phyloP scores from a whole-genome alignment of 2,797 vertebrate genomes.

The Centropyge bicolor region DNA sequence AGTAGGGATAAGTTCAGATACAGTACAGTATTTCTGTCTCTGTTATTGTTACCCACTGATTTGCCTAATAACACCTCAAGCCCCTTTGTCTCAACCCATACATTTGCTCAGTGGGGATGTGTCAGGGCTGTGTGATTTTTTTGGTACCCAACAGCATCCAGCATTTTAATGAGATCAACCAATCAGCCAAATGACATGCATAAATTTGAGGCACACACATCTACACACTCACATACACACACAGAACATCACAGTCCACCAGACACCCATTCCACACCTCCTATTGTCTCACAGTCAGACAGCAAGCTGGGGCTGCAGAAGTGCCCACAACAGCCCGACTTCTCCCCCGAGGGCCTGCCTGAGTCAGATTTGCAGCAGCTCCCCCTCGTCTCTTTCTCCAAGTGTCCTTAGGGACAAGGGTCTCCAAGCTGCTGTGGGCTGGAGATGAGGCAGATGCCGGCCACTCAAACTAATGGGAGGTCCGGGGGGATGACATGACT shows the following conservation, averaged over 20 bases:
- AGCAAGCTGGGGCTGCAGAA: conserved; percentile 68
- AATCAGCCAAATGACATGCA: conserved; percentile 68
- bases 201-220: conserved; percentile 45
- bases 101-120: conserved; percentile 38
- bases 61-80: conserved; percentile 30
- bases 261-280: conserved; percentile 61
- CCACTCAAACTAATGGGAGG: conserved; percentile 70
- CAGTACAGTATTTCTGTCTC: conserved; percentile 28
- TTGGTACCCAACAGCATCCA: conserved; percentile 42
- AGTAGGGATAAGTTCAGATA: conserved; percentile 7
- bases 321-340: conserved; percentile 64
- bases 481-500: conserved; percentile 61
- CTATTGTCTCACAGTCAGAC: conserved; percentile 74
- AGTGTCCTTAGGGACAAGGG: conserved; percentile 70
- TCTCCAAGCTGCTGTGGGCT: conserved; percentile 71
- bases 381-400: conserved; percentile 48
- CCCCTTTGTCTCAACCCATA: conserved; percentile 34
- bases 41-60: conserved; percentile 32
- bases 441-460: conserved; percentile 77
- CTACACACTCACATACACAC: conserved; percentile 32
- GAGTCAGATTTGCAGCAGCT: conserved; percentile 67
- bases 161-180: conserved; percentile 68
- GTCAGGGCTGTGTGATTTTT: conserved; percentile 16
- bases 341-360: conserved; percentile 68
- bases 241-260: conserved; percentile 39